Conservation (phyloP, 1,140 invertebrate genomes). For the Rhynchophorus ferrugineus region DNA sequence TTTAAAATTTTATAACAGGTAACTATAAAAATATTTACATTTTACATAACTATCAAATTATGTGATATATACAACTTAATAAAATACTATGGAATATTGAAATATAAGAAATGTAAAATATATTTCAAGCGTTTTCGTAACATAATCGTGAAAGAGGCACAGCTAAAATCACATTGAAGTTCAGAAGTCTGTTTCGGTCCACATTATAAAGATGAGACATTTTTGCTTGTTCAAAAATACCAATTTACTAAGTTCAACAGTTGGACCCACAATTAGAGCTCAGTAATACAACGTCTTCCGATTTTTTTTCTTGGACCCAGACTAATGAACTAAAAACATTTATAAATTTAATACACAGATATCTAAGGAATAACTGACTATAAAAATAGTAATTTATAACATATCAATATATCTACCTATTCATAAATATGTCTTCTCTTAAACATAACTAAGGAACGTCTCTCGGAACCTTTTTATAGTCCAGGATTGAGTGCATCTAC, state of each 20-base stretch:
- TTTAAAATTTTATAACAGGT: neutral
- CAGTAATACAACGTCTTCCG: too few species aligned
- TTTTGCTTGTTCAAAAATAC: neutral
- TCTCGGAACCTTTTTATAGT: too few species aligned
- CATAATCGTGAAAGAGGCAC: conserved; percentile 6
- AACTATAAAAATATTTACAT: neutral
- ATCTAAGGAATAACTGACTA: neutral
- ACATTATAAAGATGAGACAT: neutral
- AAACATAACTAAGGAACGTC: too few species aligned
- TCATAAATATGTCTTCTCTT: too few species aligned
- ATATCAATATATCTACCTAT: neutral
- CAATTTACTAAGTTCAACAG: too few species aligned
- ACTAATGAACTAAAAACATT: neutral
- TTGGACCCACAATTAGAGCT: too few species aligned
- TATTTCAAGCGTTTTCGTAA: neutral
- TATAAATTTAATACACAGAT: neutral
- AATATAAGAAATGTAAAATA: neutral
- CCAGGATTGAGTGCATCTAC: too few species aligned
- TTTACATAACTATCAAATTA: neutral
- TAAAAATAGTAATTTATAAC: neutral
- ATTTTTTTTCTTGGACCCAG: neutral
- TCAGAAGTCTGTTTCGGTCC: neutral
- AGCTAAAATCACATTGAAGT: conserved; percentile 11
- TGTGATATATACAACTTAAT: neutral
- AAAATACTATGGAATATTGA: neutral